Evolutionary conservation across 1,140 invertebrate genomes (phyloP), one percentile per base, ranked within the genome.

Genomic region (Stenopsyche tienmushanensis): DNA sequence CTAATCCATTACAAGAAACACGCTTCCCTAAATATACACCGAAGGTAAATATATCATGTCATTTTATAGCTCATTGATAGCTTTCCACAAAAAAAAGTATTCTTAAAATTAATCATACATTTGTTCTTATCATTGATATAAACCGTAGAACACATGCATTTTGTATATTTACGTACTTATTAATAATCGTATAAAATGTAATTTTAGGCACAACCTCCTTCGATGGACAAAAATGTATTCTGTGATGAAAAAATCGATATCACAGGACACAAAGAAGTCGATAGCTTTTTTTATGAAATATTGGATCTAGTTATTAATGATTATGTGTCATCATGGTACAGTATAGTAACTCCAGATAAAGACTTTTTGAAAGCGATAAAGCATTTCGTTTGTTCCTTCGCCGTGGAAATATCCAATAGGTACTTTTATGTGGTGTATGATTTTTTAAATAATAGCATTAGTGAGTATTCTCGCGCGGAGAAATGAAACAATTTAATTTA

Each of bases 251-350:
- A 55, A 74, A 69, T 65, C 73, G 77, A 65, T 78, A 78, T 23
- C 7, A 81, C 78, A 24, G 78, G 78, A 1, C 78, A 77, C 70
- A 77, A 79, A 64, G 77, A 74, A 53, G 78, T 81, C 1, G 79
- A 81, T 64, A 72, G 75, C 25, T 78, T 80, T 70, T 68, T 81
- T 1, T 77, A 78, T 71, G 79, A 81, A 73, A 89, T 93, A 66
- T 79, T 92, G 71, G 83, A 86, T 64, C 90, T 87, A 72, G 82
- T 90, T 42, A 83, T 93, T 44, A 83, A 89, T 73, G 91, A 93
- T 78, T 92, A 91, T 79, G 85, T 94, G 13, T 84, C 86, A 69
- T 83, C 86, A 8, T 94, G 92, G 92, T 92, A 91, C 77, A 81
- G 80, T 70, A 73, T 81, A 39, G 71, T 85, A 54, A 84, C 83